phyloP scores from a whole-genome alignment of 2,888 invertebrate species.

The Caenorhabditis sp. region DNA sequence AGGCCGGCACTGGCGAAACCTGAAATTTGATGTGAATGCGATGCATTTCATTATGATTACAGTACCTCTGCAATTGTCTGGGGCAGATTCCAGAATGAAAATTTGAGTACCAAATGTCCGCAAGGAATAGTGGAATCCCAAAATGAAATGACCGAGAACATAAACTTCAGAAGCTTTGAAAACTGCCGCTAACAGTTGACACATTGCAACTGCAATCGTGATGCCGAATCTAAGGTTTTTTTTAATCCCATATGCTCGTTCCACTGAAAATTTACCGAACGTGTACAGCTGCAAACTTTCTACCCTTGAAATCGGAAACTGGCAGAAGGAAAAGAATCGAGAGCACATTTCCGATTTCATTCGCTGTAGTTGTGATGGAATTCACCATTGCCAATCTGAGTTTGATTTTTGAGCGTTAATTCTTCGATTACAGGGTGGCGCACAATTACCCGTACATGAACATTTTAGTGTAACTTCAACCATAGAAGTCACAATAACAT shows the following conservation, averaged over 20 bases:
- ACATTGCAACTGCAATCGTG: slow-evolving; percentile 20
- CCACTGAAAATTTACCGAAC: slow-evolving; percentile 36
- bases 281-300: slow-evolving; percentile 59
- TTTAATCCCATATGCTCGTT: too few species aligned
- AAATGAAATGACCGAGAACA: slow-evolving; percentile 55
- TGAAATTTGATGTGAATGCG: slow-evolving; percentile 3
- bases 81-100: slow-evolving; percentile 62
- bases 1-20: slow-evolving; percentile 45
- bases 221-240: slow-evolving; percentile 49
- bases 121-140: slow-evolving; percentile 27
- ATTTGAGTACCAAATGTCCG: slow-evolving; percentile 46
- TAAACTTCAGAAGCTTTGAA: slow-evolving; percentile 64
- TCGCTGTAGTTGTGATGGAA: slow-evolving; percentile 32
- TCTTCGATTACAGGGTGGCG: too few species aligned
- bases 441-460: too few species aligned
- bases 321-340: slow-evolving; percentile 61
- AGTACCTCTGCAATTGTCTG: slow-evolving; percentile 60
- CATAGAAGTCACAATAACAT: too few species aligned
- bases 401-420: background rate
- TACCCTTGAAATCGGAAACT: slow-evolving; percentile 51
- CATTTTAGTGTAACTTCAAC: too few species aligned
- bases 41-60: background rate
- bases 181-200: slow-evolving; percentile 51
- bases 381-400: slow-evolving; percentile 63
- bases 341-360: slow-evolving; percentile 28